Conservation (phyloP, 2,113 vertebrate species). For the Ceratotherium simum region DNA sequence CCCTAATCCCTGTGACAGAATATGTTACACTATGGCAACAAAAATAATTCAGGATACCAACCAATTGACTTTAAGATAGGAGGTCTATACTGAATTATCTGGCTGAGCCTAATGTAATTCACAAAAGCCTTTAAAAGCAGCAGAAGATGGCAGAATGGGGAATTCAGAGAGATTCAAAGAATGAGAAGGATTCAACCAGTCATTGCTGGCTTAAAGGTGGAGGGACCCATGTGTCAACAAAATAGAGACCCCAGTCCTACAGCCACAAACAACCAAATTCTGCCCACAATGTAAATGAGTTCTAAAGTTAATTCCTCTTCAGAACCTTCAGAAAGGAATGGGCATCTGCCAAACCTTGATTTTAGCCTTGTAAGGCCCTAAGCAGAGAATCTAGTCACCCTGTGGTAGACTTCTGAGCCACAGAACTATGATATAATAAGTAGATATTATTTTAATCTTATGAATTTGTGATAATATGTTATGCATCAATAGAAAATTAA, state of each 20-base stretch:
- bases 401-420: background rate
- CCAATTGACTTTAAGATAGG: background rate
- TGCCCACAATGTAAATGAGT: background rate
- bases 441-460: background rate
- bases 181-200: background rate
- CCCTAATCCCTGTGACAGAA: background rate
- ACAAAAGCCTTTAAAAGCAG: background rate
- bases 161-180: background rate
- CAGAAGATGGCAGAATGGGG: background rate
- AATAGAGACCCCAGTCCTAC: background rate
- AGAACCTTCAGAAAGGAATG: background rate
- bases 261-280: background rate
- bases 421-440: background rate
- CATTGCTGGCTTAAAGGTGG: background rate
- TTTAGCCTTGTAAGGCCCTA: background rate
- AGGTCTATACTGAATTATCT: background rate
- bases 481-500: background rate
- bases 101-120: fast-evolving
- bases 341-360: background rate
- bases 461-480: background rate
- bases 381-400: background rate
- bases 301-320: background rate
- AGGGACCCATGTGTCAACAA: background rate
- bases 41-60: background rate
- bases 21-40: background rate